These are phyloP conservation scores for Stenurella melanura DNA, from an alignment of 2,888 invertebrate species.

Conservation along the genomic window DNA sequence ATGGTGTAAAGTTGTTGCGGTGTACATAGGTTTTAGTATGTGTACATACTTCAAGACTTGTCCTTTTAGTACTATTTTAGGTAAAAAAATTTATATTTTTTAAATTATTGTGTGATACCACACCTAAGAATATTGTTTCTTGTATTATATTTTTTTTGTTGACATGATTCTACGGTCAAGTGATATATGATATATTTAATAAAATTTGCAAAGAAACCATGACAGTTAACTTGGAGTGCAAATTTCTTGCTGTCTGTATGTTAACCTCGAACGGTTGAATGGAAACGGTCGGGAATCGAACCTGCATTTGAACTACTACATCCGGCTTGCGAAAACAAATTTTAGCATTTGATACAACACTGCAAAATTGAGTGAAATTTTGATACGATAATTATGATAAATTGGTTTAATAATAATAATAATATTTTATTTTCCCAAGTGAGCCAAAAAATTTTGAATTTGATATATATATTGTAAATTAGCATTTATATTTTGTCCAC, in stretches of 20 bases:
- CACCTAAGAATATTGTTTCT: constrained; percentile 55
- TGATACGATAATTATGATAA: too few species aligned
- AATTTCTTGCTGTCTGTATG: constrained; percentile 40
- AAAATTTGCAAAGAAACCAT: constrained; percentile 41
- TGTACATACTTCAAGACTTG: constrained; percentile 43
- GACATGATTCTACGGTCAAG: constrained; percentile 51
- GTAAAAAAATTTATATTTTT: constrained; percentile 56
- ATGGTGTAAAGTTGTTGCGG: constrained; percentile 68
- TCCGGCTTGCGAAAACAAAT: background rate
- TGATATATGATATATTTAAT: constrained; percentile 46
- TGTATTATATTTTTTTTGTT: constrained; percentile 47
- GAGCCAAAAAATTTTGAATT: too few species aligned
- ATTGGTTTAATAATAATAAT: too few species aligned
- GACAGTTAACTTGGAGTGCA: constrained; percentile 44
- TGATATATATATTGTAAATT: too few species aligned
- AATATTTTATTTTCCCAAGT: too few species aligned
- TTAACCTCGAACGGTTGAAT: constrained; percentile 24
- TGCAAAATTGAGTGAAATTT: too few species aligned
- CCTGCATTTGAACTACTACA: background rate
- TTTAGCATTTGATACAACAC: background rate
- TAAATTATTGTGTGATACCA: constrained; percentile 60
- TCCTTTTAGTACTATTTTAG: constrained; percentile 44
- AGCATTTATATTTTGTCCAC: too few species aligned
- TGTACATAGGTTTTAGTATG: constrained; percentile 31
- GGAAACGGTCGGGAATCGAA: constrained; percentile 15